Evolutionary conservation across 1,140 invertebrate species (phyloP), one percentile per base, ranked within the genome.

Genomic region (Kradibia gibbosae): DNA sequence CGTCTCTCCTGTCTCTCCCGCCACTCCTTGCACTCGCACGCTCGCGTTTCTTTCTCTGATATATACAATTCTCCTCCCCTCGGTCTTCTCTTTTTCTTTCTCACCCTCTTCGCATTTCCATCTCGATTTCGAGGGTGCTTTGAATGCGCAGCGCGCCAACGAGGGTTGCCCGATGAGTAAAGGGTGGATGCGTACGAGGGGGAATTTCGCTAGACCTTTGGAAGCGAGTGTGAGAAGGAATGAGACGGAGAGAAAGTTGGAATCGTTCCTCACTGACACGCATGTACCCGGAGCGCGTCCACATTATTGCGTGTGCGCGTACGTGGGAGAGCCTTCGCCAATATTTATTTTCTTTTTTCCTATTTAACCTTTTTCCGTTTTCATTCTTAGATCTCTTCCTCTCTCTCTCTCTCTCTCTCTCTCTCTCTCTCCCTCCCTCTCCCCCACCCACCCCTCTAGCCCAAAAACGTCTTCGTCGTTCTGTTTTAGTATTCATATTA

Each of bases 41-140:
- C 78, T 45, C 36, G 25, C 55, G 1, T 60, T 75, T 65, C 57
- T 77, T 60, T 78, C 76, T 70, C 45, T 39, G 74, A 62, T 77
- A 62, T 55, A 77, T 77, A 77, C 65, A 77, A 22, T 62, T 62
- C 65, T 78, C 76, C 70, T 62, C 62, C 76, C 39, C 62, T 78
- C 28, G 34, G 42, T 39, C 70, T 75, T 72, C 78, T 57, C 75
- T 60, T 62, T 57, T 72, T 80, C 78, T 80, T 72, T 80, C 78
- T 80, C 72, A 75, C 76, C 76, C 76, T 82, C 57, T 67, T 74
- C 70, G 53, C 67, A 60, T 78, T 79, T 67, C 76, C 81, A 74
- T 82, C 65, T 78, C 74, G 74, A 74, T 72, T 70, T 76, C 73
- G 74, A 77, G 80, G 80, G 80, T 79, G 57, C 80, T 70, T 78